Base-by-base conservation (phyloP, 2,113 vertebrate genomes). In the Fulica atra region DNA sequence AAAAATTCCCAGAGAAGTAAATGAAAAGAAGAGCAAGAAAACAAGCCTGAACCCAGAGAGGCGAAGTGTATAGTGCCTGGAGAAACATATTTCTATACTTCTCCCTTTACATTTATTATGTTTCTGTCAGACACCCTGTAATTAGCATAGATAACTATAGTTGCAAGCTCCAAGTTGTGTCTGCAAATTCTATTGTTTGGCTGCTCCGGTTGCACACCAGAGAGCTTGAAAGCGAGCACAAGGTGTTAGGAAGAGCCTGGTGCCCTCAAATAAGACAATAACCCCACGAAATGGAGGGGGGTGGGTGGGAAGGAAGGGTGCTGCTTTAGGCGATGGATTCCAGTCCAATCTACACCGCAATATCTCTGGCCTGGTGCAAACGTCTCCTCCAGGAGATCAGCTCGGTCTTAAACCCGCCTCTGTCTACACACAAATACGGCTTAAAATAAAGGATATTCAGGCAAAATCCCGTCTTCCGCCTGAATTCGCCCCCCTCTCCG, bases 71-170 rank as follows among this genome's bases (percentile, higher is more conserved):
- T 6, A 92, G 6, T 19, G 94, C 94, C 88, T 31, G 87, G 2
- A 94, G 93, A 94, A 91, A 86, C 88, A 93, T 93, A 89, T 93
- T 92, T 96, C 92, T 94, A 85, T 88, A 82, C 88, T 86, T 90
- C 86, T 83, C 19, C 92, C 93, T 82, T 91, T 91, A 36, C 80
- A 95, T 96, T 97, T 38, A 92, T 95, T 89, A 92, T 42, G 38
- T 57, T 40, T 87, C 83, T 68, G 88, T 57, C 96, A 93, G 88
- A 88, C 95, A 94, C 78, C 81, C 93, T 93, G 95, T 78, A 91
- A 96, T 91, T 95, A 95, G 89, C 91, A 84, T 63, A 87, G 95
- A 94, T 95, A 96, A 94, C 90, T 86, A 12, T 9, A 89, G 90
- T 92, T 90, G 86, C 81, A 81, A 90, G 88, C 81, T 92, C 64